Base-by-base conservation (phyloP, 2,113 vertebrate species). In the Nerophis ophidion region DNA sequence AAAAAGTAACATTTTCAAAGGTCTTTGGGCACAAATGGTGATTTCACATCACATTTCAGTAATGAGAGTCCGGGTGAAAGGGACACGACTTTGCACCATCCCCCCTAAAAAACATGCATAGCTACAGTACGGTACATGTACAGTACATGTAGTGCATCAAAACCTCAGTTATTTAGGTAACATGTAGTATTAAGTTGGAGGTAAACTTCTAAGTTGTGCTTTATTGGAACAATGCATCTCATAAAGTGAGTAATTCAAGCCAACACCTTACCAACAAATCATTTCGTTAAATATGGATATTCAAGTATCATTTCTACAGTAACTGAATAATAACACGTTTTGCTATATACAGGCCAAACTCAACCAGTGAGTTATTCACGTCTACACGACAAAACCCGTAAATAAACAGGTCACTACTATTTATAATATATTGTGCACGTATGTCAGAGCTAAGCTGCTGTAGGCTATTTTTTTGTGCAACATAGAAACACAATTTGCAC, bases 11-110 rank as follows among this genome's bases (percentile, higher is more conserved):
- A 65, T 73, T 60, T 63, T 77, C 48, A 48, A 36, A 79, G 76
- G 60, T 77, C 62, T 58, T 63, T 45, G 72, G 83, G 84, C 83
- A 84, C 84, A 84, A 75, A 84, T 84, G 81, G 81, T 85, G 79
- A 81, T 68, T 81, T 80, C 75, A 84, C 72, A 79, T 77, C 53
- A 76, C 72, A 63, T 81, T 71, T 77, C 61, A 72, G 50, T 66
- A 56, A 61, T 49, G 65, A 42, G 26, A 63, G 65, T 70, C 44
- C 53, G 72, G 48, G 68, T 80, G 66, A 75, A 72, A 63, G 78
- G 62, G 66, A 71, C 69, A 61, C 70, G 74, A 77, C 65, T 46
- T 17, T 60, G 70, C 76, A 26, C 26, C 26, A 26, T 26, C 66
- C 63, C 62, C 34, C 17, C 51, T 5, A 42, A 70, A 83, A 70